Conservation (phyloP, 2,797 vertebrate genomes). For the Trichosurus vulpecula region DNA sequence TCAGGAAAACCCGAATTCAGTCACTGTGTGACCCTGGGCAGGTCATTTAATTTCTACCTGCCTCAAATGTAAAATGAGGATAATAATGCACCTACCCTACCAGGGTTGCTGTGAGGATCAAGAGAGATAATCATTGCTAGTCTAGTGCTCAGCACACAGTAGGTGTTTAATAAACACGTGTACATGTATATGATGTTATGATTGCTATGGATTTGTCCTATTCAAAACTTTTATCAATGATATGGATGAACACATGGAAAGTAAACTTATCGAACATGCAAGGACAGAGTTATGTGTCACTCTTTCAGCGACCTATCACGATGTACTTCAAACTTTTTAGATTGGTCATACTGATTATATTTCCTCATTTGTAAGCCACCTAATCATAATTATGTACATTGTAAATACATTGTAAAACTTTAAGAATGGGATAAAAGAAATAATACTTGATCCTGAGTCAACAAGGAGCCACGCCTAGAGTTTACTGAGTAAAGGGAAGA, state of each 20-base stretch:
- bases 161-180: background rate
- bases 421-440: background rate
- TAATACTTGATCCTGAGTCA: background rate
- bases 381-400: background rate
- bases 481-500: background rate
- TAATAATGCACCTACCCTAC: background rate
- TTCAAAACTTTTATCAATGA: background rate
- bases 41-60: background rate
- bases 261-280: background rate
- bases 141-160: no score
- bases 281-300: background rate
- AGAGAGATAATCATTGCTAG: background rate
- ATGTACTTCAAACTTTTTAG: background rate
- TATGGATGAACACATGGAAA: background rate
- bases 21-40: background rate
- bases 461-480: background rate
- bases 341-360: background rate
- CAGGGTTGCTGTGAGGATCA: background rate
- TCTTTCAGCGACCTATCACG: background rate
- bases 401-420: background rate
- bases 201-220: background rate
- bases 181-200: background rate
- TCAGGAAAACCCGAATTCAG: background rate
- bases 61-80: background rate
- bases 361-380: background rate